A percentile compares a stretch with the other conserved stretches of the same genome.
Conservation (phyloP, 2,113 vertebrate genomes). For the Rousettus leschenaultii region DNA sequence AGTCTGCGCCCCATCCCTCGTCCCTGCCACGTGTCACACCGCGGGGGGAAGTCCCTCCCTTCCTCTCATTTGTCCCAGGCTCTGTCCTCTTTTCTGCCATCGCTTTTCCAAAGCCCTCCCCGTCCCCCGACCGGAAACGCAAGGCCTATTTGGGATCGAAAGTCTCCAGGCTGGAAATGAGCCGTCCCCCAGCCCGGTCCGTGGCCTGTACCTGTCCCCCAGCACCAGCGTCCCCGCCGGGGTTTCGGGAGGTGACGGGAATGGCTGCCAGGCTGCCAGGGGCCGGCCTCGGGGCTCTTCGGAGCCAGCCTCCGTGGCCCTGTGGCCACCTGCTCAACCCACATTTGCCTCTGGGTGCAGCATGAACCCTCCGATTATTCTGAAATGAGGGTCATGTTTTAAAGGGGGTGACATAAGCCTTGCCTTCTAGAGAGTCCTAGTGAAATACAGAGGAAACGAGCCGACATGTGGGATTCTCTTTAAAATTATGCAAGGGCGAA, state of each 20-base stretch:
- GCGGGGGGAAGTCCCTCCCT: too few species aligned
- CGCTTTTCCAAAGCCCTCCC: background rate
- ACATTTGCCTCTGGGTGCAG: accelerated
- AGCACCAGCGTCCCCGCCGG: background rate
- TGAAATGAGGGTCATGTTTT: background rate
- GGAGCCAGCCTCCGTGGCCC: background rate
- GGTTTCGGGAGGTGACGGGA: background rate
- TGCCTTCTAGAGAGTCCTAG: background rate
- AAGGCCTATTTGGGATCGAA: background rate
- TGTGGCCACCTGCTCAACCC: background rate
- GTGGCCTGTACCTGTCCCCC: too few species aligned
- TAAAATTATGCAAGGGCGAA: background rate
- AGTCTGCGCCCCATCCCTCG: background rate
- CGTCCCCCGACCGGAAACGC: background rate
- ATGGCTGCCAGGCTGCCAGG: background rate
- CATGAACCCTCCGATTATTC: accelerated
- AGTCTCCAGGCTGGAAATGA: background rate
- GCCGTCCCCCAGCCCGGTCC: background rate
- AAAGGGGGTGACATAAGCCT: background rate
- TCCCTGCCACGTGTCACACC: accelerated
- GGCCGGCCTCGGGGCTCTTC: too few species aligned
- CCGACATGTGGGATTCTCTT: background rate
- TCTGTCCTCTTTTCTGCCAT: background rate
- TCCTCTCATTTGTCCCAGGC: background rate
- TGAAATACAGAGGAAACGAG: background rate